These are phyloP conservation scores for Conus canariensis DNA, from an alignment of 2,888 invertebrate species.

Conservation along the genomic window DNA sequence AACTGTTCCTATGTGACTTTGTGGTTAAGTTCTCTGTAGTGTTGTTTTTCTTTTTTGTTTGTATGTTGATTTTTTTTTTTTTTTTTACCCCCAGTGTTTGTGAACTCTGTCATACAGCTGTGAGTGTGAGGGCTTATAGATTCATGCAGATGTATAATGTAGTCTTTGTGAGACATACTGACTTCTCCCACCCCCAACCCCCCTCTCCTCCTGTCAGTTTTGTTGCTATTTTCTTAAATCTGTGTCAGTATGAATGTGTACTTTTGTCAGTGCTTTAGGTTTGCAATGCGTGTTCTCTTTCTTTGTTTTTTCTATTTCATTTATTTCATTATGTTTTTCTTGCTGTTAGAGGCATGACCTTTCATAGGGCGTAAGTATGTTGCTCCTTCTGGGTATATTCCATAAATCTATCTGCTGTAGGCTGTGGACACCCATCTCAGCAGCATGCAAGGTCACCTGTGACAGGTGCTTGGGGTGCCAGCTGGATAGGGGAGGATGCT, in stretches of 20 bases:
- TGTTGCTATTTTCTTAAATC: not conserved
- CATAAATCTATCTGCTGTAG: too few species aligned
- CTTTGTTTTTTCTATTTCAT: not conserved
- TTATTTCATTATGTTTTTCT: not conserved
- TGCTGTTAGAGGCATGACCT: conserved; percentile 26
- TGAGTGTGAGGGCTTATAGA: not conserved
- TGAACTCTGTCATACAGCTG: too few species aligned
- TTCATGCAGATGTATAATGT: not conserved
- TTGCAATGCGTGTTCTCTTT: too few species aligned
- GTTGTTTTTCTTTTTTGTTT: too few species aligned
- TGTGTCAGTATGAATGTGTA: not conserved
- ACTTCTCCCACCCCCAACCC: too few species aligned
- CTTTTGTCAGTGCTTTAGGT: too few species aligned
- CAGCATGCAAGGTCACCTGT: too few species aligned
- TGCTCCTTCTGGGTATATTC: not conserved
- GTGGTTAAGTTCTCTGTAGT: not conserved
- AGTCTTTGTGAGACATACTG: not conserved
- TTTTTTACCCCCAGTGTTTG: too few species aligned
- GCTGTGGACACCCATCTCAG: too few species aligned
- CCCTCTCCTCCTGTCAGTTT: not conserved
- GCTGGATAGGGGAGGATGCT: too few species aligned
- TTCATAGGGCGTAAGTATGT: conserved; percentile 30
- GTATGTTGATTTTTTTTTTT: too few species aligned
- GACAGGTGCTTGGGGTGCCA: too few species aligned
- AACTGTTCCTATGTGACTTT: not conserved